phyloP scores from a whole-genome alignment of 2,113 vertebrate genomes.

The human region DNA sequence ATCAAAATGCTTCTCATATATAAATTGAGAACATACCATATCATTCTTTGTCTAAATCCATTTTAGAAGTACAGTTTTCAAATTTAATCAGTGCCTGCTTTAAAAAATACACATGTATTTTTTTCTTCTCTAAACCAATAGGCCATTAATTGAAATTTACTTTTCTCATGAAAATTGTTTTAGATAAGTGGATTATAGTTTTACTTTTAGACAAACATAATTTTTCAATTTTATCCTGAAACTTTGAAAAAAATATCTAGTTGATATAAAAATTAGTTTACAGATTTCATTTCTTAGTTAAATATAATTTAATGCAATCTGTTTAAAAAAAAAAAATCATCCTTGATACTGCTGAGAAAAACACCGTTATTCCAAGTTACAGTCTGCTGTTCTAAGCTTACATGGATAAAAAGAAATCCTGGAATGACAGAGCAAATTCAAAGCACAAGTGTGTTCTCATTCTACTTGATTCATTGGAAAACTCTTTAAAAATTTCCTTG shows the following conservation, averaged over 20 bases:
- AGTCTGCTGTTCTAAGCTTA: background rate
- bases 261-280: background rate
- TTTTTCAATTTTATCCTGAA: background rate
- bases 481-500: background rate
- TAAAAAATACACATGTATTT: background rate
- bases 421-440: background rate
- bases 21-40: background rate
- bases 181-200: background rate
- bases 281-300: background rate
- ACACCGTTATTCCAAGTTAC: background rate
- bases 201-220: background rate
- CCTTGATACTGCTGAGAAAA: background rate
- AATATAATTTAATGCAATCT: background rate
- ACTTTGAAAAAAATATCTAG: background rate
- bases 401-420: background rate
- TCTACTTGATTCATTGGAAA: background rate
- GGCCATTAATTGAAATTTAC: background rate
- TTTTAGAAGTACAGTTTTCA: constrained; percentile 15
- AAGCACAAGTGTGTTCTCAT: background rate
- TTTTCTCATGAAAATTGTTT: background rate
- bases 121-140: background rate
- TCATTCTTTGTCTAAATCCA: background rate
- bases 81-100: background rate
- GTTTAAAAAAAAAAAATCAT: background rate
- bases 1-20: background rate